A percentile compares a stretch with the other conserved stretches of the same genome.
phyloP scores from a whole-genome alignment of 2,888 invertebrate species.

The Chorisops tibialis region DNA sequence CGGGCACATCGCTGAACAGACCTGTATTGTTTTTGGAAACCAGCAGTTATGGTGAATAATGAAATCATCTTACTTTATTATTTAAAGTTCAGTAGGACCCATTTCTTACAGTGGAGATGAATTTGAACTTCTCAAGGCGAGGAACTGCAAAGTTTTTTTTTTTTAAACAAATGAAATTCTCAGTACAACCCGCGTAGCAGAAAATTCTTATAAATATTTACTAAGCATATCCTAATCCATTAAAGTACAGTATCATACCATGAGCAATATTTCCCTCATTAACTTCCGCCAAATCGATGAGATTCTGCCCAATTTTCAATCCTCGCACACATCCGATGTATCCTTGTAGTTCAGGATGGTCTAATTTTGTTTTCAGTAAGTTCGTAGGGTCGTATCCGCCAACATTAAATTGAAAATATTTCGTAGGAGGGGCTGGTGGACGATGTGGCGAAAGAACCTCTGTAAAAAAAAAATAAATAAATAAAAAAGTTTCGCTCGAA shows the following conservation, averaged over 20 bases:
- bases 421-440: slow-evolving; percentile 83
- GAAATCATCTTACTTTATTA: too few relatives aligned
- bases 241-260: slow-evolving; percentile 53
- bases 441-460: slow-evolving; percentile 85
- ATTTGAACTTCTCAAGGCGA: too few relatives aligned
- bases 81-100: too few relatives aligned
- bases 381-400: slow-evolving; percentile 81
- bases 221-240: background rate
- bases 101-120: too few relatives aligned
- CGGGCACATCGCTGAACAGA: too few relatives aligned
- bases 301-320: slow-evolving; percentile 75
- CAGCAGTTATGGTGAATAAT: too few relatives aligned
- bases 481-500: background rate
- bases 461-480: slow-evolving; percentile 50
- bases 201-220: background rate
- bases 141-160: too few relatives aligned
- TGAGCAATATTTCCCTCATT: slow-evolving; percentile 66
- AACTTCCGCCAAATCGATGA: slow-evolving; percentile 73
- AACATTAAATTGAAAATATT: slow-evolving; percentile 84
- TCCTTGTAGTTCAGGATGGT: slow-evolving; percentile 60
- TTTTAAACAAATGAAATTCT: too few relatives aligned
- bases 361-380: slow-evolving; percentile 58
- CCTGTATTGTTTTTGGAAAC: too few relatives aligned
- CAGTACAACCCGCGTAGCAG: too few relatives aligned
- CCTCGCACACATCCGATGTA: slow-evolving; percentile 86